Base-by-base conservation (phyloP, 2,113 vertebrate species). In the Oenanthe oenanthe region DNA sequence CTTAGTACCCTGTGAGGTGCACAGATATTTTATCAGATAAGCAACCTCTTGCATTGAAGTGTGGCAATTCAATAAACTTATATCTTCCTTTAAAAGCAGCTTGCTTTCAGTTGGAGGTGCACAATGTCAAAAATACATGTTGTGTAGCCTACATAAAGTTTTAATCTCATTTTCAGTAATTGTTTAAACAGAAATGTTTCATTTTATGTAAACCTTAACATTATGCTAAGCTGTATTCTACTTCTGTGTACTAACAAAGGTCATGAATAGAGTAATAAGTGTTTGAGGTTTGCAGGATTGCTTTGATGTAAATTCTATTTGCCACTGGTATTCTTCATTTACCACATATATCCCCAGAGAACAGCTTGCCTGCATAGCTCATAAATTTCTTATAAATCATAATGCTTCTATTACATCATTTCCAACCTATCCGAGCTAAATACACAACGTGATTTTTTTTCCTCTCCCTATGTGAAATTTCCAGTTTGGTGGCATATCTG, bases 401-500 rank as follows among this genome's bases (percentile, higher is more conserved):
- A 91, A 87, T 95, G 74, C 78, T 79, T 97, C 94, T 96, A 95
- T 97, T 97, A 95, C 89, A 97, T 98, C 96, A 98, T 86, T 96
- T 97, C 83, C 93, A 97, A 75, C 91, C 83, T 97, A 96, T 96
- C 88, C 18, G 81, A 86, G 80, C 93, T 92, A 95, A 97, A 97
- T 97, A 93, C 86, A 94, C 78, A 87, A 88, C 94, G 85, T 75
- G 67, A 84, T 85, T 93, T 75, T 91, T 94, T 89, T 79, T 66
- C 61, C 48, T 31, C 31, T 47, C 22, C 76, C 79, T 73, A 77
- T 97, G 87, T 97, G 92, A 93, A 97, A 95, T 97, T 97, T 97
- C 96, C 96, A 97, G 96, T 97, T 98, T 97, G 97, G 96, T 98
- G 97, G 95, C 95, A 94, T 97, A 98, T 97, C 93, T 97, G 74